Evolutionary conservation across 2,113 vertebrate genomes (phyloP).

Genomic region (Penelope pileata): DNA sequence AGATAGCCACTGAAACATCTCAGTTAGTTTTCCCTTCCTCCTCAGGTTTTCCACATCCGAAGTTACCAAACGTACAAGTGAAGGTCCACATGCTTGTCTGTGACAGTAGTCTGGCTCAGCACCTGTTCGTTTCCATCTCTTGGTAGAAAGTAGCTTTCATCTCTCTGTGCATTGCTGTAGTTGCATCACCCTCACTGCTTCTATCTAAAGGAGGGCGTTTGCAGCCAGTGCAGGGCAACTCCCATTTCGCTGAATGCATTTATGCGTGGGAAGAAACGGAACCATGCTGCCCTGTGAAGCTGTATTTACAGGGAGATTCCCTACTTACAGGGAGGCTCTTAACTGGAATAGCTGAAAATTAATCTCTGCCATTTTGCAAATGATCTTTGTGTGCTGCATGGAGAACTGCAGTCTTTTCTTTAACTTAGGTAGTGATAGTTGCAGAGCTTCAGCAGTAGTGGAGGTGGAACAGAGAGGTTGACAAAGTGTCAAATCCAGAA

Average conservation of each 20-base stretch:
- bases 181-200: neutral
- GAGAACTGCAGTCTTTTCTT: neutral
- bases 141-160: neutral
- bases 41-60: neutral
- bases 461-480: neutral
- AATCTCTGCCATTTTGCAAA: neutral
- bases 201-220: neutral
- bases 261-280: neutral
- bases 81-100: neutral
- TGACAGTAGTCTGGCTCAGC: constrained; percentile 4
- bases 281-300: accelerated
- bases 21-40: neutral
- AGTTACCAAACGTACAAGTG: constrained; percentile 9
- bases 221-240: neutral
- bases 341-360: neutral
- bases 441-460: neutral
- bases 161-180: neutral
- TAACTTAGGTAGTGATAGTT: neutral
- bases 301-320: neutral
- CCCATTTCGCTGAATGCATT: neutral
- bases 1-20: neutral
- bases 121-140: constrained; percentile 49
- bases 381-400: neutral
- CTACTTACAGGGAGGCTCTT: neutral
- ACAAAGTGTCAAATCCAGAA: neutral